phyloP scores from a whole-genome alignment of 2,888 invertebrate species.

The Idaea straminata region DNA sequence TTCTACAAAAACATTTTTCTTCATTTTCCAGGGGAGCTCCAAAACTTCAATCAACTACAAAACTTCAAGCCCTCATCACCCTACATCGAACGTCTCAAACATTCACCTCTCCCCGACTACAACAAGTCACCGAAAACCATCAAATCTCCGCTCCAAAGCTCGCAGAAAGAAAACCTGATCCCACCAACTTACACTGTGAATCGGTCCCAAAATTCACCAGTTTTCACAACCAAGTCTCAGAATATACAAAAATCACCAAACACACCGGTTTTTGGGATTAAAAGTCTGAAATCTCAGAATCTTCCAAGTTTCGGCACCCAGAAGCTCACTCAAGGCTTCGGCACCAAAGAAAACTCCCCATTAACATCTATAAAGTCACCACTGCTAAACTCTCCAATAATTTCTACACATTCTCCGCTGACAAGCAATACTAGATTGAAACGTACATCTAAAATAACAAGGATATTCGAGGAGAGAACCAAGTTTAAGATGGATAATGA shows the following conservation, averaged over 20 bases:
- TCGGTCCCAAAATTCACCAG: not conserved
- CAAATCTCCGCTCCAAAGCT: constrained; percentile 22
- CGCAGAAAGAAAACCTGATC: not conserved
- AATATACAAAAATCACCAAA: not conserved
- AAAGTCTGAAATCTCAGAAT: not conserved
- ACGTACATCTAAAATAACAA: constrained; percentile 48
- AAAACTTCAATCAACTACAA: constrained; percentile 13
- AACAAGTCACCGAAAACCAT: constrained; percentile 9
- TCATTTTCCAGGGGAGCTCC: constrained; percentile 14
- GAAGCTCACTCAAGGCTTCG: constrained; percentile 4
- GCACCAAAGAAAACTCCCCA: constrained; percentile 32
- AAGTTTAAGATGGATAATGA: constrained; percentile 62
- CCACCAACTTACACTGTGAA: not conserved
- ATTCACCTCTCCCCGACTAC: constrained; percentile 24
- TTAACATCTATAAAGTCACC: constrained; percentile 34
- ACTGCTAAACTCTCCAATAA: constrained; percentile 29
- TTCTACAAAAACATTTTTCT: constrained; percentile 29
- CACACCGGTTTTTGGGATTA: not conserved
- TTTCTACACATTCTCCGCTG: constrained; percentile 35
- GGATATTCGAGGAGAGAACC: constrained; percentile 61
- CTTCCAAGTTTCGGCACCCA: constrained; percentile 8
- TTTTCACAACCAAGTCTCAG: not conserved
- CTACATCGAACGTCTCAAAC: constrained; percentile 43
- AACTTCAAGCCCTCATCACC: constrained; percentile 43
- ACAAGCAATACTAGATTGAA: constrained; percentile 33